Evolutionary conservation across 2,888 invertebrate genomes (phyloP), one percentile per base, ranked within the genome.

Genomic region (Operophtera brumata): DNA sequence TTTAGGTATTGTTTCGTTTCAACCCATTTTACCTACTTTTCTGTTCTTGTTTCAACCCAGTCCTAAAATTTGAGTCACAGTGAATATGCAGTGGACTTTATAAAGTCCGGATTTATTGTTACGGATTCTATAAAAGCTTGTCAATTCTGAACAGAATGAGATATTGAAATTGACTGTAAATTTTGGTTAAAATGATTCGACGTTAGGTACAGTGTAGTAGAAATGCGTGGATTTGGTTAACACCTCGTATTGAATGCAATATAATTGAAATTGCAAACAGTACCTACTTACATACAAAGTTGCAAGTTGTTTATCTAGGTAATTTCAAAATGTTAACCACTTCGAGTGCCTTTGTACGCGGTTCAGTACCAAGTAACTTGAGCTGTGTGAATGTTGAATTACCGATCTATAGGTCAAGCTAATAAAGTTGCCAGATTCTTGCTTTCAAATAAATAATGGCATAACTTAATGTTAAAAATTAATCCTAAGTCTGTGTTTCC

Each of bases 321-420:
- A 14, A 34, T 51, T 40, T 11, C 26, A 40, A 51, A 51, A 51
- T 51, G 45, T 14, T 45, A 51, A 45, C 45, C 14, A 45, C 45
- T 46, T n/a, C 0, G 7, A 41, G 14, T 46, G 35, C 10, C 35
- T 51, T 50, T 43, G 14, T 28, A 35, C 9, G 40, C 26, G 13
- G 45, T 14, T 20, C 12, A 37, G 37, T 28, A 10, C 8, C 28
- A 28, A 5, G 34, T 34, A 40, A 51, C 13, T 26, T 51, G 35
- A 42, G 44, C 12, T 45, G 34, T 40, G 45, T 51, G 32, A 51
- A 51, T 51, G 45, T 28, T 40, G 13, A 39, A 39, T 45, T 13
- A 11, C 25, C n/a, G 26, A 25, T 32, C 26, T 32, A 40, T 34
- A 41, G 45, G 51, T 28, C 51, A 51, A 45, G 45, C 9, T 47